Conservation (phyloP, 1,140 invertebrate species). For the Bursaphelenchus mucronatus region DNA sequence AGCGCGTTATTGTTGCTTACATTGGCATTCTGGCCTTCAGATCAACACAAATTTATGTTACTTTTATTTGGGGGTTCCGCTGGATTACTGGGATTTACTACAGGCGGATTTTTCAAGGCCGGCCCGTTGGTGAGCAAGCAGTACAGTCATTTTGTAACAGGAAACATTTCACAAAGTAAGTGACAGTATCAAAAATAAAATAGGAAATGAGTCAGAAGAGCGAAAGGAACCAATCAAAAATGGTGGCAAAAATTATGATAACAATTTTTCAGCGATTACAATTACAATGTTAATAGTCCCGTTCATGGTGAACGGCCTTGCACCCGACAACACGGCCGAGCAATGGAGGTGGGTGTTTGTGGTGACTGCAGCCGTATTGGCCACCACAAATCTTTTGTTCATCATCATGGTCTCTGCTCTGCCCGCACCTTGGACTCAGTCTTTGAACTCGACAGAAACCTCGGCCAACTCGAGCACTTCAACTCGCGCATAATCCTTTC, state of each 20-base stretch:
- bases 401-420: constrained; percentile 5
- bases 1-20: constrained; percentile 19
- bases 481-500: no score
- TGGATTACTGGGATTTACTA: constrained; percentile 23
- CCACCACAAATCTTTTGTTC: constrained; percentile 11
- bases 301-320: constrained; percentile 18
- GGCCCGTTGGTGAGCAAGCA: constrained; percentile 27
- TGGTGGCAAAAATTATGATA: not conserved
- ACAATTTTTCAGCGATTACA: constrained; percentile 17
- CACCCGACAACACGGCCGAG: constrained; percentile 26
- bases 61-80: constrained; percentile 18
- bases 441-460: no score
- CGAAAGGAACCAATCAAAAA: not conserved
- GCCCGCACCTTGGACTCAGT: constrained; percentile 9
- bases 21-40: constrained; percentile 16
- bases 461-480: no score
- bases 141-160: constrained; percentile 29
- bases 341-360: constrained; percentile 18
- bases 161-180: constrained; percentile 23
- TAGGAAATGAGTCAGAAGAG: no score
- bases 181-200: no score
- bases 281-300: constrained; percentile 29
- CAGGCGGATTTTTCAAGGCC: constrained; percentile 31
- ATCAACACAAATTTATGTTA: constrained; percentile 6
- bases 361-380: not conserved